Evolutionary conservation across 2,797 vertebrate genomes (phyloP), one percentile per base, ranked within the genome.

Genomic region (Chiloscyllium punctatum): DNA sequence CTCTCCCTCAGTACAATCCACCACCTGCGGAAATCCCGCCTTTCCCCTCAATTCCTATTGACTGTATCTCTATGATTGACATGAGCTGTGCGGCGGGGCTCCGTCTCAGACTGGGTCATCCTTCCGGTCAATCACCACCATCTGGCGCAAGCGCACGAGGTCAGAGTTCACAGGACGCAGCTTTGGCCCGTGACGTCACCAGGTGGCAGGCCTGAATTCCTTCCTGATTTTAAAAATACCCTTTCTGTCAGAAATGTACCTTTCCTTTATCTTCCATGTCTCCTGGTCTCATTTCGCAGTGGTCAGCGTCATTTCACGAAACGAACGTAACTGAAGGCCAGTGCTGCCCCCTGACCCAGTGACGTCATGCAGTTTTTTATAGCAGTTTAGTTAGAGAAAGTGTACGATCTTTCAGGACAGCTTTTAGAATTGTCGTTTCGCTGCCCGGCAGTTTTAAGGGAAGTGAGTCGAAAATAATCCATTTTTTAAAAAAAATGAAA

Each of bases 401-500:
- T 62, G 57, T 62, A 11, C 57, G 57, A 62, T 62, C 57, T 62
- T 57, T 11, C 8, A 62, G 11, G 1, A 13, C 57, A 62, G 57
- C 9, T 9, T 95, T 97, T 96, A 97, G 94, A 97, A n/a, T 97
- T 95, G 96, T 71, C 71, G 95, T 5, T 88, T 21, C 4, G 23
- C 68, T 69, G 16, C 21, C 68, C 4, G 4, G 27, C 48, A 16
- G 8, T 11, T 42, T 66, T 33, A 27, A 96, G 96, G 30, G 71
- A 66, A 33, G 0, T 25, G 13, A 4, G 16, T 5, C 51, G 15
- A 25, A 25, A 57, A 79, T 62, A 62, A 77, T 25, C 71, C 96
- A 96, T 96, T 62, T 62, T 62, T 62, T 33, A 96, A 96, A 95
- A 96, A 95, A 95, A 96, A 16, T 86, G 84, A 96, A 6, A 2